A percentile compares a stretch with the other conserved stretches of the same genome.
Conservation (phyloP, 2,888 invertebrate species). For the Amphimallon solstitiale region DNA sequence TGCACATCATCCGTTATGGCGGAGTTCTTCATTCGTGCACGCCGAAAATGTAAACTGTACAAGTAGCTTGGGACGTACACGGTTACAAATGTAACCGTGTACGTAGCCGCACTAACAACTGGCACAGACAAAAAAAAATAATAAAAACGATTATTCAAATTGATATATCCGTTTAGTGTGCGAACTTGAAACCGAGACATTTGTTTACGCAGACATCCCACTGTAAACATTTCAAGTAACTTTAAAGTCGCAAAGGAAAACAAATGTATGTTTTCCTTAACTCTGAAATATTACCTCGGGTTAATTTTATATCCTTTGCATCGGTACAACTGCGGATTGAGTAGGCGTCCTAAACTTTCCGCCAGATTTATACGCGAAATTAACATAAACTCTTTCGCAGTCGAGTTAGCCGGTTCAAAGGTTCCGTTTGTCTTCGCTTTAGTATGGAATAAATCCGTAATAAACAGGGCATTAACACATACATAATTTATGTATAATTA, state of each 20-base stretch:
- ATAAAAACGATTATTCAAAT: conserved; percentile 37
- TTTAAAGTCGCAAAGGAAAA: conserved; percentile 23
- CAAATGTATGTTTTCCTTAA: conserved; percentile 27
- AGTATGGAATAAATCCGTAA: no score
- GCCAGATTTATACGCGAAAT: conserved; percentile 1
- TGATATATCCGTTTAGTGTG: conserved; percentile 34
- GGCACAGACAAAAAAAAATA: no score
- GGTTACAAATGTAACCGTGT: not conserved
- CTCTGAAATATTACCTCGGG: conserved; percentile 26
- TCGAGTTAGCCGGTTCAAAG: not conserved
- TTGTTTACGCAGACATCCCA: conserved; percentile 28
- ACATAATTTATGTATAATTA: no score
- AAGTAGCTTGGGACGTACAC: conserved; percentile 13
- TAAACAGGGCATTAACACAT: no score
- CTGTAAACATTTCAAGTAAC: conserved; percentile 33
- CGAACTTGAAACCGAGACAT: conserved; percentile 22
- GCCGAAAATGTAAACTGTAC: conserved; percentile 24
- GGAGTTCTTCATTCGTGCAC: not conserved
- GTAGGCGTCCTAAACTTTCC: not conserved
- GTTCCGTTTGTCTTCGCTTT: no score
- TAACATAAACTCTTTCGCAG: not conserved
- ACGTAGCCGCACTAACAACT: not conserved
- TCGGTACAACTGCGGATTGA: not conserved
- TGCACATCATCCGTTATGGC: not conserved
- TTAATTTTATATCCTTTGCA: conserved; percentile 15